Evolutionary conservation across 1,140 invertebrate species (phyloP), one percentile per base, ranked within the genome.

Genomic region (Caenorhabditis latens): DNA sequence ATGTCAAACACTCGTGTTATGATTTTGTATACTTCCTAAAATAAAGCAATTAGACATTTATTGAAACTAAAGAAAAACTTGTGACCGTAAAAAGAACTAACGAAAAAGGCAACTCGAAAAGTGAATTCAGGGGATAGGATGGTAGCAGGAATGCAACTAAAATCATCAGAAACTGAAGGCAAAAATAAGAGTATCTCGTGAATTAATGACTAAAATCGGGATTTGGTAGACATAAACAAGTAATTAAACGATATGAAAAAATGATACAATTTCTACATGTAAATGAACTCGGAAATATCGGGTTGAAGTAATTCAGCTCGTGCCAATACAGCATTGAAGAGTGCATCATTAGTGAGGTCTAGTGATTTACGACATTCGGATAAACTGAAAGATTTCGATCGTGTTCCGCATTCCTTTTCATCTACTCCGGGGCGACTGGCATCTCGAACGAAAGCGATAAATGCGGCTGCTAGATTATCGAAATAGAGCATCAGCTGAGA

Each of bases 381-480:
- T 19, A 87, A 67, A 32, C 50, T 84, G 61, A 83, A 87, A 1
- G 58, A 43, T 19, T 65, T 67, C 21, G 86, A 87, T 43, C 84
- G 42, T 21, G 57, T 83, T 53, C 71, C 82, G 32, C 82, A 71
- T 42, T 65, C 57, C 48, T 87, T 87, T 43, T 87, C 86, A n/a
- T 46, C 65, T 11, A 53, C 8, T n/a, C 75, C 55, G 4, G 86
- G 86, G 1, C 67, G 61, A 79, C 85, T 89, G 8, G 86, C 84
- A 42, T 89, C 86, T 83, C 85, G 87, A 43, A 89, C 88, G 43
- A 90, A 85, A 4, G 53, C 84, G 83, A 89, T 89, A 55, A 89
- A 89, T 16, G 88, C 86, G 43, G 75, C n/a, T 5, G 88, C 86
- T 14, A 82, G 19, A 53, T 89, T 89, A 19, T 89, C 88, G 9